A percentile compares a stretch with the other conserved stretches of the same genome.
Evolutionary conservation across 2,888 invertebrate genomes (phyloP).

Genomic region (Heterodera filipjevi): DNA sequence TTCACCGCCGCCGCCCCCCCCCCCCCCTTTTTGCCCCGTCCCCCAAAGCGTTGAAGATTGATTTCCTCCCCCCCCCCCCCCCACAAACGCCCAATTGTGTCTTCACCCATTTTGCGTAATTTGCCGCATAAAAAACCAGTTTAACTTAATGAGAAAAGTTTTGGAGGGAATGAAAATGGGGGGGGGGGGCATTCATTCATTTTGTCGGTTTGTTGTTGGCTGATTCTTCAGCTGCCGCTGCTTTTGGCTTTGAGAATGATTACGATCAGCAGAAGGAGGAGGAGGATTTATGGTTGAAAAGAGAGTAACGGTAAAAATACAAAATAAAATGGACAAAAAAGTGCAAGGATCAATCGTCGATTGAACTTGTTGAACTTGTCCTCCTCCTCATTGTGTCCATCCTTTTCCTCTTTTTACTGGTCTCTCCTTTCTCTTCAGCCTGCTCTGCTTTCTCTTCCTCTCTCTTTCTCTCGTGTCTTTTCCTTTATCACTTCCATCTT

Average conservation of each 20-base stretch:
- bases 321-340: too few species aligned
- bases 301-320: too few species aligned
- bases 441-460: too few species aligned
- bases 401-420: too few species aligned
- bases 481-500: too few species aligned
- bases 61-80: background rate
- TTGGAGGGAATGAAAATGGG: background rate
- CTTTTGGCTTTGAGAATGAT: background rate
- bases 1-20: background rate
- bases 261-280: background rate
- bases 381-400: too few species aligned
- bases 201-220: background rate
- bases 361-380: too few species aligned
- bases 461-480: too few species aligned
- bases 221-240: background rate
- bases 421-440: too few species aligned
- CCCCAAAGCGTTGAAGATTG: conserved; percentile 8
- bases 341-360: too few species aligned
- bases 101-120: conserved; percentile 8
- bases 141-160: conserved; percentile 8
- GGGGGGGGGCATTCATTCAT: background rate
- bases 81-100: background rate
- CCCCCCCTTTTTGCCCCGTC: too few species aligned
- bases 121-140: conserved; percentile 20
- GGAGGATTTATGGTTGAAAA: too few species aligned